phyloP scores from a whole-genome alignment of 2,113 vertebrate species.

The Rhinoderma darwinii region DNA sequence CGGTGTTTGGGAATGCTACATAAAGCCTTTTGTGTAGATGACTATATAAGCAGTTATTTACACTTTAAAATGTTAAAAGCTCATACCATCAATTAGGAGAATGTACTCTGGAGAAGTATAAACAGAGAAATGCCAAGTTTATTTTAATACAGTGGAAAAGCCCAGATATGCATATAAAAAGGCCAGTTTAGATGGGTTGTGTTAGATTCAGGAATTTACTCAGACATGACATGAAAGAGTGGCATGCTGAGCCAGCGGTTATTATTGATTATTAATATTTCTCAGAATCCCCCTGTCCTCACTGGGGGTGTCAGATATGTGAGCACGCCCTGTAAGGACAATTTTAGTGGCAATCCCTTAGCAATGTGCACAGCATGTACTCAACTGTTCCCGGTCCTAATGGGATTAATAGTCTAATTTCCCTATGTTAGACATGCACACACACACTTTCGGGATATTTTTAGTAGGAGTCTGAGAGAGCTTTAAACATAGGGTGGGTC shows the following conservation, averaged over 20 bases:
- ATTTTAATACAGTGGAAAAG: slow-evolving; percentile 49
- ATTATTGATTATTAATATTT: no score
- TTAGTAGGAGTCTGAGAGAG: not conserved
- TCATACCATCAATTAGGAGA: slow-evolving; percentile 51
- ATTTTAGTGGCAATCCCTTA: no score
- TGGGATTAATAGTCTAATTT: no score
- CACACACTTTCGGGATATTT: not conserved
- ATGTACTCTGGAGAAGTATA: slow-evolving; percentile 50
- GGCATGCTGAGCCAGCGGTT: no score
- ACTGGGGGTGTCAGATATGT: not conserved
- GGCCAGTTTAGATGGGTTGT: slow-evolving; percentile 12
- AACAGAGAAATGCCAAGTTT: slow-evolving; percentile 59
- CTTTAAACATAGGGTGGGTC: not conserved
- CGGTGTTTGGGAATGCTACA: slow-evolving; percentile 45
- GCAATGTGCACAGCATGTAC: not conserved
- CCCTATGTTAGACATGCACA: no score
- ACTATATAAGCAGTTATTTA: slow-evolving; percentile 59
- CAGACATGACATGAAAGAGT: not conserved
- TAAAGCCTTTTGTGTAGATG: slow-evolving; percentile 48
- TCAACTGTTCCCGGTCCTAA: no score
- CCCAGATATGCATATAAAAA: slow-evolving; percentile 32
- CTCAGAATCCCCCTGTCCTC: no score
- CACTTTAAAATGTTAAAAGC: slow-evolving; percentile 56
- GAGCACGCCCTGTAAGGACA: not conserved
- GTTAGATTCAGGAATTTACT: not conserved